Percentiles rank a stretch among this genome's conserved stretches.
phyloP scores from a whole-genome alignment of 2,797 vertebrate species.

The Threskiornis aethiopicus region DNA sequence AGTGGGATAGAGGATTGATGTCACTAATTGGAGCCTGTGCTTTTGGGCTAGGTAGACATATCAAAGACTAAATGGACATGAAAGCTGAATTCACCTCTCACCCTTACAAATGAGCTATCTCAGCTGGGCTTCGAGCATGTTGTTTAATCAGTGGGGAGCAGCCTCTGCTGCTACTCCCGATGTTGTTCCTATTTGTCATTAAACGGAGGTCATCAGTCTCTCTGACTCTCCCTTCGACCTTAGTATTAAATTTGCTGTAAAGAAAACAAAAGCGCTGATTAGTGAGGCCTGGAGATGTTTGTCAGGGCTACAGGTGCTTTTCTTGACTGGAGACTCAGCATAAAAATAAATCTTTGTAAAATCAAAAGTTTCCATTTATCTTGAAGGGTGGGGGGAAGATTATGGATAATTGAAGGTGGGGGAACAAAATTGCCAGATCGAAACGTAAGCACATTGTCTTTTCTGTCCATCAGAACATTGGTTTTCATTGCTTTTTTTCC shows the following conservation, averaged over 20 bases:
- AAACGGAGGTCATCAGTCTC: neutral
- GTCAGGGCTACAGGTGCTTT: neutral
- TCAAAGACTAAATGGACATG: neutral
- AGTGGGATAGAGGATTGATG: neutral
- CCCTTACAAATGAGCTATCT: neutral
- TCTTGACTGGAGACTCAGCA: neutral
- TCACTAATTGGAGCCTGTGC: neutral
- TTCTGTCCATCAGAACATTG: neutral
- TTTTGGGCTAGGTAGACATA: neutral
- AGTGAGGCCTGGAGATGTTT: neutral
- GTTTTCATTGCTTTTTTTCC: neutral
- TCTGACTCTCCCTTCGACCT: neutral
- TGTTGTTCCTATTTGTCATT: neutral
- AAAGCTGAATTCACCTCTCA: neutral
- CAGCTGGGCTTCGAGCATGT: neutral
- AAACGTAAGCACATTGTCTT: neutral
- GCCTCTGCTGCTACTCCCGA: neutral
- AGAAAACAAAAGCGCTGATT: neutral
- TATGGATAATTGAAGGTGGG: neutral
- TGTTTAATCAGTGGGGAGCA: slow-evolving; percentile 7
- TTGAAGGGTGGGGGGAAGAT: neutral
- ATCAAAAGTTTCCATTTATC: neutral
- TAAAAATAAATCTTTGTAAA: neutral
- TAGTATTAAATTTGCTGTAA: neutral
- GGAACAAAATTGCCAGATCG: neutral